These are phyloP conservation scores for Choreutis nemorana DNA, from an alignment of 2,888 invertebrate genomes.

Conservation along the genomic window DNA sequence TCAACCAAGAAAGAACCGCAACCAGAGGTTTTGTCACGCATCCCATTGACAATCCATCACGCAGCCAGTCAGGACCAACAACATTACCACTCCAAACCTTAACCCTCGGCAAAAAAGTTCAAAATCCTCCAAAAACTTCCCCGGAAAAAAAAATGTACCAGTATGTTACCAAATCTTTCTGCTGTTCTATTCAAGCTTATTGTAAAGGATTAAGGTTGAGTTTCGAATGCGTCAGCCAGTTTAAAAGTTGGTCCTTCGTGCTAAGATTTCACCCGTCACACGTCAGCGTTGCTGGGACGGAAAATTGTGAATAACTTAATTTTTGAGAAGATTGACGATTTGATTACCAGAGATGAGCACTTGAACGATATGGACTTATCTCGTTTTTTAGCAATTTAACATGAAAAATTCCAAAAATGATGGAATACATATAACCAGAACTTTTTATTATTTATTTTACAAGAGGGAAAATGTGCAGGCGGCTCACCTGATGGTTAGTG, in stretches of 20 bases:
- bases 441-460: too few relatives aligned
- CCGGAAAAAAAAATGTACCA: conserved; percentile 9
- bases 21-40: conserved; percentile 50
- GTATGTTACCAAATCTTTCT: conserved; percentile 24
- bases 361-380: conserved; percentile 29
- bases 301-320: conserved; percentile 63
- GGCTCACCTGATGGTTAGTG: too few relatives aligned
- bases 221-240: conserved; percentile 9
- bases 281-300: conserved; percentile 46
- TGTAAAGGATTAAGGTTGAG: conserved; percentile 8
- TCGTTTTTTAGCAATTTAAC: too few relatives aligned
- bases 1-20: conserved; percentile 38
- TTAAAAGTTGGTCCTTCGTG: conserved; percentile 10
- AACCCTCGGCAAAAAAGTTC: conserved; percentile 6
- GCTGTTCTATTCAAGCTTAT: conserved; percentile 9
- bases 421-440: too few relatives aligned
- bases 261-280: conserved; percentile 39
- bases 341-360: conserved; percentile 31
- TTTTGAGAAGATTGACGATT: conserved; percentile 56
- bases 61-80: conserved; percentile 31
- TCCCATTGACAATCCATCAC: conserved; percentile 52
- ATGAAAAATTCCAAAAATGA: too few relatives aligned
- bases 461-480: too few relatives aligned
- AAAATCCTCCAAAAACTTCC: conserved; percentile 10
- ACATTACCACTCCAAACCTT: conserved; percentile 13